These are phyloP conservation scores for Paraplagusia blochii DNA, from an alignment of 2,113 vertebrate species.

Conservation along the genomic window DNA sequence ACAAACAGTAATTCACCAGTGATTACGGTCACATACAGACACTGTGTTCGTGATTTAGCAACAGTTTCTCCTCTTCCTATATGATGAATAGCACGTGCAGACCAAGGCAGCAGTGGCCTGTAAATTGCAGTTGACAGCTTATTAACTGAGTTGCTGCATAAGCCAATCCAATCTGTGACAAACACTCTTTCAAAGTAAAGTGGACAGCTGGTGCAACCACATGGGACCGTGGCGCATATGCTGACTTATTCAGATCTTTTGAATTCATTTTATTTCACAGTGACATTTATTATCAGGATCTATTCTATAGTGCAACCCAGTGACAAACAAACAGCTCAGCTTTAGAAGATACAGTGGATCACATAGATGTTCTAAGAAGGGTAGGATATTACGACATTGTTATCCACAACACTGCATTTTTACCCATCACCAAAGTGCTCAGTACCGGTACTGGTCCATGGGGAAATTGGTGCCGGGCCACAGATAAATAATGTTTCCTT, in stretches of 20 bases:
- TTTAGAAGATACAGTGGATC: too few relatives aligned
- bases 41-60: neutral
- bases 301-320: neutral
- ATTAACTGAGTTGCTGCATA: slow-evolving; percentile 52
- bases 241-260: slow-evolving; percentile 50
- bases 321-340: too few relatives aligned
- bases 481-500: too few relatives aligned
- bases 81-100: neutral
- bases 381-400: too few relatives aligned
- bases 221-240: slow-evolving; percentile 12
- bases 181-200: slow-evolving; percentile 30
- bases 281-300: slow-evolving; percentile 40
- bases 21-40: neutral
- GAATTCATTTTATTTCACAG: slow-evolving; percentile 35
- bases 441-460: too few relatives aligned
- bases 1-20: neutral
- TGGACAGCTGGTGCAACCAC: slow-evolving; percentile 32
- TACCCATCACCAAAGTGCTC: too few relatives aligned
- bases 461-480: too few relatives aligned
- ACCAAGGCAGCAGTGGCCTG: slow-evolving; percentile 6
- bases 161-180: slow-evolving; percentile 30
- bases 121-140: slow-evolving; percentile 30
- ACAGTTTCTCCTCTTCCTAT: slow-evolving; percentile 2
- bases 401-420: too few relatives aligned
- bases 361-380: too few relatives aligned